Conservation (phyloP, 2,113 vertebrate genomes). For the cattle (Bos taurus) region ARS-UCD2.0 NC_037328.1:81621501-81622000, state of each 20-base stretch:
- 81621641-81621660: not conserved
- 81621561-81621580: not conserved
- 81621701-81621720: not conserved
- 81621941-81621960: not conserved
- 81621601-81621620: not conserved
- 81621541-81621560: not conserved
- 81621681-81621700: not conserved
- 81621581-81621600: not conserved
- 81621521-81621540: fast-evolving
- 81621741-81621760: not conserved
- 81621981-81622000: not conserved
- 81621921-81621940: not conserved
- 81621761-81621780: not conserved
- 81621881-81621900: not conserved
- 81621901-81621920: not conserved
- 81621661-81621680: not conserved
- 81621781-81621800: not conserved
- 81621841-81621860: not conserved
- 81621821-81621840: not conserved
- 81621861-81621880: not conserved
- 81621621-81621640: not conserved
- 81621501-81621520: fast-evolving
- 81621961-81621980: not conserved
- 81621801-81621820: not conserved
- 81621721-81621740: not conserved